Evolutionary conservation across 1,140 invertebrate species (phyloP), one percentile per base, ranked within the genome.

Genomic region (Cephus cinctus): DNA sequence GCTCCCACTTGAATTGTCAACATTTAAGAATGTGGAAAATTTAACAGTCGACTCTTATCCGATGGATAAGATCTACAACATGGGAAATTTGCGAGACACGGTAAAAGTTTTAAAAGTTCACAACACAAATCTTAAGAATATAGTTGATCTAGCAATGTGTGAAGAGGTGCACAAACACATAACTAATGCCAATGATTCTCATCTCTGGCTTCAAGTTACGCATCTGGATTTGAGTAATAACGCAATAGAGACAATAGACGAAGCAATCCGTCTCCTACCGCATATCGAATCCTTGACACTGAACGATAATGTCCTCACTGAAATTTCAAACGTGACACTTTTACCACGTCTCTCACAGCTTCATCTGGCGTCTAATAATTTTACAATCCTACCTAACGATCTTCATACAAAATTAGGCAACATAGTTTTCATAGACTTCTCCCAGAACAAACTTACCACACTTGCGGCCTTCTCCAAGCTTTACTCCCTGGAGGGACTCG

Each of bases 381-480:
- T 82, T 12, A 86, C 86, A 54, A 65, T 69, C 1, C 63, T 83
- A 0, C 84, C 91, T 30, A 80, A 88, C 3, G 82, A 89, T 63
- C 83, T 95, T 69, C 88, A 96, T 63, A 85, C 86, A 5, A 89
- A 88, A 70, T 80, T 97, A 44, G 93, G 92, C 2, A 94, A 96
- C 74, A 82, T 97, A n/a, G 83, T 87, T 9, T 84, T 81, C 47
- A 81, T 98, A n/a, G 87, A 94, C 67, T 66, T 98, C 25, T 88
- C 90, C 1, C 86, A 92, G 54, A 98, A 98, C 73, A 82, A 85
- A 61, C 82, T 98, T 1, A 82, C 79, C 14, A 83, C 83, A 0
- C 66, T 96, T 0, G 77, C 82, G 49, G 87, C 90, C 35, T 87
- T 98, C 56, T 82, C 84, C 0, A 92, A 93, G 70, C 61, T 96